Evolutionary conservation across 2,888 invertebrate species (phyloP).

Genomic region (Sphinx pinastri): DNA sequence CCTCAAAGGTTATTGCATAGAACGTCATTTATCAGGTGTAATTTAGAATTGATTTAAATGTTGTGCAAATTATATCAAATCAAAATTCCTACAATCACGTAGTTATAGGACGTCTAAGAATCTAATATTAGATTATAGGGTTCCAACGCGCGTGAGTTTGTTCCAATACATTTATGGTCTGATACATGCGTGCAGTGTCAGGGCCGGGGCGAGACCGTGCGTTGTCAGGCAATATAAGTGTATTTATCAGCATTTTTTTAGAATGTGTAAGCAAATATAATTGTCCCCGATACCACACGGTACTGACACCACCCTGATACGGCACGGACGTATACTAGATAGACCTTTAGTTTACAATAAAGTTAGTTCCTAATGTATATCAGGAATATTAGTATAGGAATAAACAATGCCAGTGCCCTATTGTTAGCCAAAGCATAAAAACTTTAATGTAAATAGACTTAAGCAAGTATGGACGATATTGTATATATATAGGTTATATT

Average conservation of each 20-base stretch:
- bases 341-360: slow-evolving; percentile 20
- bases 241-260: no score
- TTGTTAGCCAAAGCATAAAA: slow-evolving; percentile 81
- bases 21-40: background rate
- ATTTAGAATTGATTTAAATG: background rate
- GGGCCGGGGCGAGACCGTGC: no score
- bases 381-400: slow-evolving; percentile 38
- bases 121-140: slow-evolving; percentile 41
- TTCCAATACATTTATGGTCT: slow-evolving; percentile 31
- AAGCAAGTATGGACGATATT: slow-evolving; percentile 15
- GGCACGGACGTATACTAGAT: no score
- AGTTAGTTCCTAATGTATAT: slow-evolving; percentile 29
- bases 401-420: slow-evolving; percentile 62
- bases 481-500: slow-evolving; percentile 18
- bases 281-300: no score
- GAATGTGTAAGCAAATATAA: no score
- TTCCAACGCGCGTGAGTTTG: slow-evolving; percentile 35
- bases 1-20: background rate
- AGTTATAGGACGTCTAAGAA: slow-evolving; percentile 22
- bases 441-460: slow-evolving; percentile 76
- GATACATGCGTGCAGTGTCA: no score
- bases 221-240: no score
- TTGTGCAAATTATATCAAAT: slow-evolving; percentile 24
- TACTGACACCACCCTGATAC: no score
- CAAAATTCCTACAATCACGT: slow-evolving; percentile 10